Evolutionary conservation across 2,888 invertebrate species (phyloP).

Genomic region (Coleophora flavipennella): DNA sequence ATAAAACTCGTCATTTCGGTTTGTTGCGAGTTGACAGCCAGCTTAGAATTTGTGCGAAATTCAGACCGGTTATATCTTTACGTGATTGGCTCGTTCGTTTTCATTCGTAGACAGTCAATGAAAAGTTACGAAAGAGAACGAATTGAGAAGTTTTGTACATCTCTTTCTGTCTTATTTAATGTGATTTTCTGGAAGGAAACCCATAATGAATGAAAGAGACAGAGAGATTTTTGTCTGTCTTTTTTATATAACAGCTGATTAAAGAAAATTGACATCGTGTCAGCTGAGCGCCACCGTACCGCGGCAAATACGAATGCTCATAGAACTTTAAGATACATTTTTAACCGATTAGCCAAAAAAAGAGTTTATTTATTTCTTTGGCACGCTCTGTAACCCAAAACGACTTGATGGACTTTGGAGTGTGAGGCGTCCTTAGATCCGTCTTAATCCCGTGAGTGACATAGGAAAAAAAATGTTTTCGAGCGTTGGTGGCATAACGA

Average conservation of each 20-base stretch:
- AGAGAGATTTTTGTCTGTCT: slow-evolving; percentile 10
- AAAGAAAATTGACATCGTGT: slow-evolving; percentile 15
- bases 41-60: slow-evolving; percentile 38
- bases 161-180: slow-evolving; percentile 16
- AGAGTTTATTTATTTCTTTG: too few species aligned
- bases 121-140: too few species aligned
- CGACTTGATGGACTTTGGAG: too few species aligned
- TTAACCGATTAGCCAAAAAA: too few species aligned
- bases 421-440: too few species aligned
- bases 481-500: too few species aligned
- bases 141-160: slow-evolving; percentile 11
- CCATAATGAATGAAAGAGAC: slow-evolving; percentile 30
- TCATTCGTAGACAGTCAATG: not conserved
- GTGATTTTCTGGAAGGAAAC: slow-evolving; percentile 11
- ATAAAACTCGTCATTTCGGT: slow-evolving; percentile 43
- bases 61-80: slow-evolving; percentile 26
- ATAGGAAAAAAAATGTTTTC: too few species aligned
- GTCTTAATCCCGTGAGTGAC: too few species aligned
- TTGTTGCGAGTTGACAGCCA: slow-evolving; percentile 24
- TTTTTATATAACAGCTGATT: slow-evolving; percentile 28
- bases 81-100: slow-evolving; percentile 27
- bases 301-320: not conserved
- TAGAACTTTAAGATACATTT: too few species aligned
- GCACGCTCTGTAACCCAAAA: too few species aligned
- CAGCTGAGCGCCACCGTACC: slow-evolving; percentile 27